Evolutionary conservation across 2,113 vertebrate species (phyloP).

Genomic region (Lampris megalopsis): DNA sequence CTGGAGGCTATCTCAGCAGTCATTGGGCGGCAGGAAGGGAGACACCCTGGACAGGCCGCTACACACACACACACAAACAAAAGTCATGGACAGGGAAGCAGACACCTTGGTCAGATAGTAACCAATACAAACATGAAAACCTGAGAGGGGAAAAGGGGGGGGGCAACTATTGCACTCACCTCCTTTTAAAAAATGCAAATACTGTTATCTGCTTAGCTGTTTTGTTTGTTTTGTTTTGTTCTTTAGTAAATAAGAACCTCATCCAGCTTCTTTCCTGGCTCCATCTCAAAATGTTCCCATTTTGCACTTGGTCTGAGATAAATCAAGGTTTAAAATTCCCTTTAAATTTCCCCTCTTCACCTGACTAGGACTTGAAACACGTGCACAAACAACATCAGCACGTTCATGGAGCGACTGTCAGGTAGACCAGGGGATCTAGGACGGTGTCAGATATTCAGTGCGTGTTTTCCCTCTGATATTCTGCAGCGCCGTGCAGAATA

Average conservation of each 20-base stretch:
- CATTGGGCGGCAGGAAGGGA: too few relatives aligned
- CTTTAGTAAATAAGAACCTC: not conserved
- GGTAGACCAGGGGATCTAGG: not conserved
- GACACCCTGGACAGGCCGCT: too few relatives aligned
- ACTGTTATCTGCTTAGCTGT: too few relatives aligned
- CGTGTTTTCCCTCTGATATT: conserved; percentile 32
- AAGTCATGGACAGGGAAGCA: too few relatives aligned
- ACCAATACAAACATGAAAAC: too few relatives aligned
- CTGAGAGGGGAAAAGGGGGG: too few relatives aligned
- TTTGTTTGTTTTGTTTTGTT: too few relatives aligned
- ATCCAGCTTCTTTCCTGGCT: not conserved
- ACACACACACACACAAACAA: too few relatives aligned
- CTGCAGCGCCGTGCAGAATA: conserved; percentile 23
- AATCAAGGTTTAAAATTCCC: not conserved
- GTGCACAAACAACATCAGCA: conserved; percentile 30
- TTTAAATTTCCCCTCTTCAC: not conserved
- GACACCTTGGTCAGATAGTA: too few relatives aligned
- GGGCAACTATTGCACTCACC: too few relatives aligned
- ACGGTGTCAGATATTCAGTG: conserved; percentile 15
- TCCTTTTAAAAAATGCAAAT: too few relatives aligned
- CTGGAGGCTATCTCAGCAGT: too few relatives aligned
- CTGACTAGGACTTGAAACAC: conserved; percentile 23
- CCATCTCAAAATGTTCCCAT: not conserved
- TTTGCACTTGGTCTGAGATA: not conserved
- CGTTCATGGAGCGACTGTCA: conserved; percentile 30